Evolutionary conservation across 2,797 vertebrate genomes (phyloP).

Genomic region (Peromyscus attwateri): DNA sequence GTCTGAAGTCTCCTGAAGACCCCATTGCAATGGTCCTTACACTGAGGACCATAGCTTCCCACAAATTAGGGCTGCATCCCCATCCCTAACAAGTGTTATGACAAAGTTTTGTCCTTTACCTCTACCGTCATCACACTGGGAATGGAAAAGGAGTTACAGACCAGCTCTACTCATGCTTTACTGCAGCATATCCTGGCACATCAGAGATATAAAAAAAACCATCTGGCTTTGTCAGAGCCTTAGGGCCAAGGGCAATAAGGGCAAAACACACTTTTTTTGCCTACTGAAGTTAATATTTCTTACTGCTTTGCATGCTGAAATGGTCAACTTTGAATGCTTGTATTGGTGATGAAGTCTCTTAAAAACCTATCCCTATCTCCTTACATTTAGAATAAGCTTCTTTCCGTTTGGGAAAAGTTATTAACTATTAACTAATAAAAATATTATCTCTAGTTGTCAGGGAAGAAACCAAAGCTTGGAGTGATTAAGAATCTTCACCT

Average conservation of each 20-base stretch:
- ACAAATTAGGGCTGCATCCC: not conserved
- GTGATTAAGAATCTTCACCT: not conserved
- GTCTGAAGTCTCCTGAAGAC: not conserved
- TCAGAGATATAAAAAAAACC: not conserved
- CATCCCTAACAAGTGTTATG: not conserved
- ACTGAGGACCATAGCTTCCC: not conserved
- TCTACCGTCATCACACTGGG: not conserved
- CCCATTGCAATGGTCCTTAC: not conserved
- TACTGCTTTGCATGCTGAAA: not conserved
- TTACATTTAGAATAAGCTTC: constrained; percentile 20
- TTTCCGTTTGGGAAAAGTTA: constrained; percentile 49
- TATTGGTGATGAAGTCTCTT: not conserved
- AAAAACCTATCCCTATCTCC: constrained; percentile 33
- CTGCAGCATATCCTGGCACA: not conserved
- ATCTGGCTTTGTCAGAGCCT: not conserved
- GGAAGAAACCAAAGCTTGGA: not conserved
- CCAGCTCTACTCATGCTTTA: not conserved
- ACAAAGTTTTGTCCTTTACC: not conserved
- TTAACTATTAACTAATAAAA: not conserved
- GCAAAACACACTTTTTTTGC: not conserved
- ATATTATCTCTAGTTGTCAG: not conserved
- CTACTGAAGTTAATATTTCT: not conserved
- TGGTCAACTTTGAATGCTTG: not conserved
- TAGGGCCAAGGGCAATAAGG: not conserved
- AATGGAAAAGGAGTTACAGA: not conserved